Percentiles rank a stretch among this genome's conserved stretches.
These are phyloP conservation scores for Pica pica DNA, from an alignment of 2,113 vertebrate species.

Conservation along the genomic window DNA sequence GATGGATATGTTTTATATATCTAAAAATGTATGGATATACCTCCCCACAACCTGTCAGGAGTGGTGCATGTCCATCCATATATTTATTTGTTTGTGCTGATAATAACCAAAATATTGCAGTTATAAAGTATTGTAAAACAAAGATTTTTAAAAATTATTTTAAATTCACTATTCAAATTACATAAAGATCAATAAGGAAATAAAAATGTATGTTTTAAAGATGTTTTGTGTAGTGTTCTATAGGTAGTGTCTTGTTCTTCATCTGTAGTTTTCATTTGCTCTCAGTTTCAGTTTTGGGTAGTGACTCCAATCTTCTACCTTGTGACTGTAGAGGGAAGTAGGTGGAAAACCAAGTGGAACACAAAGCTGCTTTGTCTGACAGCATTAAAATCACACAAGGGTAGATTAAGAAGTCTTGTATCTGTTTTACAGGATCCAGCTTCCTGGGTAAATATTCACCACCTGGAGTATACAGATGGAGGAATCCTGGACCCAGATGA, in stretches of 20 bases:
- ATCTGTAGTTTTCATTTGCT: background rate
- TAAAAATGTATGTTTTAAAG: background rate
- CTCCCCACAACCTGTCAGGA: background rate
- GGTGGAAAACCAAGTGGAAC: background rate
- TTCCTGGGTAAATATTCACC: conserved; percentile 91
- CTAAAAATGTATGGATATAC: accelerated
- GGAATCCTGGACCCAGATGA: conserved; percentile 98
- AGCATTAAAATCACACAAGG: background rate
- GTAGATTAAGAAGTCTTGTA: background rate
- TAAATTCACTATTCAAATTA: background rate
- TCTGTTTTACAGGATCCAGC: conserved; percentile 79
- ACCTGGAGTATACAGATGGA: conserved; percentile 94
- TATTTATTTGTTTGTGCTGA: background rate
- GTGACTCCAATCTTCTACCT: background rate
- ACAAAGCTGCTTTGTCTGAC: background rate
- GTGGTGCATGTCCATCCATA: background rate
- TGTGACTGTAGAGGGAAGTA: accelerated
- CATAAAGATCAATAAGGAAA: background rate
- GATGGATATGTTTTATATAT: background rate
- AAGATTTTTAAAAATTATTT: background rate
- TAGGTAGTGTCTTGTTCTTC: background rate
- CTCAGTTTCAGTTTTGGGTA: background rate
- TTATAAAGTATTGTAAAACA: background rate
- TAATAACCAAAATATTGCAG: background rate
- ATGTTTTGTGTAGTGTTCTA: accelerated